Evolutionary conservation across 2,888 invertebrate genomes (phyloP).

Genomic region (Acronicta psi): DNA sequence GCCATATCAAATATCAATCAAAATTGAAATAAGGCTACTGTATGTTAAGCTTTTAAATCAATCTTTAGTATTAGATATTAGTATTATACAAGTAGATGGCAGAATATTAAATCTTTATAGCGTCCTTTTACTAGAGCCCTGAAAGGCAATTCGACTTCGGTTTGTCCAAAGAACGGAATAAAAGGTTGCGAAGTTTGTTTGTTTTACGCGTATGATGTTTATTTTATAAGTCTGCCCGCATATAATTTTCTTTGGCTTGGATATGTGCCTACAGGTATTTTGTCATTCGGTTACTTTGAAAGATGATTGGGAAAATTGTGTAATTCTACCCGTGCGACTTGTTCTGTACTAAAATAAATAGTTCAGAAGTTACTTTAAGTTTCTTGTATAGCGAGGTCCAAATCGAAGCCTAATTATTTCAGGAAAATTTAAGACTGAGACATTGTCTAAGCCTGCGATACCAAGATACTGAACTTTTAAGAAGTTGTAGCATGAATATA

Average conservation of each 20-base stretch:
- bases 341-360: too few relatives aligned
- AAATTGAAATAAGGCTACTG: too few relatives aligned
- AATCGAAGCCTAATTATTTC: too few relatives aligned
- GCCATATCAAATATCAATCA: too few relatives aligned
- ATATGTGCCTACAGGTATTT: constrained; percentile 26
- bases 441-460: too few relatives aligned
- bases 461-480: too few relatives aligned
- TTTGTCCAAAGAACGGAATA: background rate
- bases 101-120: background rate
- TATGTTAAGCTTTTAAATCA: too few relatives aligned
- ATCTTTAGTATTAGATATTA: too few relatives aligned
- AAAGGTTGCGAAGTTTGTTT: constrained; percentile 32
- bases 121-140: background rate
- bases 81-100: background rate
- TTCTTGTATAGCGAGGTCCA: too few relatives aligned
- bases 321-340: constrained; percentile 30
- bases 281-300: constrained; percentile 43
- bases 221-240: constrained; percentile 43
- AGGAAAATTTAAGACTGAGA: too few relatives aligned
- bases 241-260: constrained; percentile 29
- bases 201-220: constrained; percentile 43
- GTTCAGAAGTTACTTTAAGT: too few relatives aligned
- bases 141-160: background rate
- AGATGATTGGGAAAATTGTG: constrained; percentile 44
- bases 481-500: too few relatives aligned